These are phyloP conservation scores for Noctilio leporinus DNA, from an alignment of 2,113 vertebrate species.

Conservation along the genomic window DNA sequence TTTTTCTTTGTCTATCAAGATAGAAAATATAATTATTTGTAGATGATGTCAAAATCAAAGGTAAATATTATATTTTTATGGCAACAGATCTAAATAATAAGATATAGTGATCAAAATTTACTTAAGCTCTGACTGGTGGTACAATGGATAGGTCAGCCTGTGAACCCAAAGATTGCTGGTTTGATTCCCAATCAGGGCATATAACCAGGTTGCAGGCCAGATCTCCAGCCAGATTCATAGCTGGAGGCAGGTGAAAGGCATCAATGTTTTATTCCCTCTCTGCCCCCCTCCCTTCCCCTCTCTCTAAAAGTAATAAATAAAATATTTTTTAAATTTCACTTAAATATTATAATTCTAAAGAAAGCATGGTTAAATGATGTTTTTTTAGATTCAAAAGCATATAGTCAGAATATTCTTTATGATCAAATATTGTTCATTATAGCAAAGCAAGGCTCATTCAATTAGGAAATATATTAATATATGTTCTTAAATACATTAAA, in stretches of 20 bases:
- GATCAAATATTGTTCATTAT: background rate
- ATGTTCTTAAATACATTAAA: background rate
- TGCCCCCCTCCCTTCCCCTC: too few species aligned
- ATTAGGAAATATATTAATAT: background rate
- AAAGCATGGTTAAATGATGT: background rate
- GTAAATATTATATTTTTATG: background rate
- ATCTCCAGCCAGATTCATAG: too few species aligned
- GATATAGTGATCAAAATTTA: background rate
- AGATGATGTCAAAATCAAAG: background rate
- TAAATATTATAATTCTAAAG: background rate
- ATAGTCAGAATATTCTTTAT: background rate
- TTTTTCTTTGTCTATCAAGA: background rate
- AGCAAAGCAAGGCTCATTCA: background rate
- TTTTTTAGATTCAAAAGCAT: background rate
- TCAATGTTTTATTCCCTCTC: too few species aligned
- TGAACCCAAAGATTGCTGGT: too few species aligned
- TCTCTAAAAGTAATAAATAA: too few species aligned
- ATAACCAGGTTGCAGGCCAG: too few species aligned
- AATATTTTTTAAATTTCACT: background rate
- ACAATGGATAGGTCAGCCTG: too few species aligned
- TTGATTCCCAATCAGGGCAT: too few species aligned
- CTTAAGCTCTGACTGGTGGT: too few species aligned
- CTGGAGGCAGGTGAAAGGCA: too few species aligned
- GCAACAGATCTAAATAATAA: background rate
- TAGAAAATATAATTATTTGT: background rate